These are phyloP conservation scores for Monopterus albus DNA, from an alignment of 2,113 vertebrate species.

Conservation along the genomic window DNA sequence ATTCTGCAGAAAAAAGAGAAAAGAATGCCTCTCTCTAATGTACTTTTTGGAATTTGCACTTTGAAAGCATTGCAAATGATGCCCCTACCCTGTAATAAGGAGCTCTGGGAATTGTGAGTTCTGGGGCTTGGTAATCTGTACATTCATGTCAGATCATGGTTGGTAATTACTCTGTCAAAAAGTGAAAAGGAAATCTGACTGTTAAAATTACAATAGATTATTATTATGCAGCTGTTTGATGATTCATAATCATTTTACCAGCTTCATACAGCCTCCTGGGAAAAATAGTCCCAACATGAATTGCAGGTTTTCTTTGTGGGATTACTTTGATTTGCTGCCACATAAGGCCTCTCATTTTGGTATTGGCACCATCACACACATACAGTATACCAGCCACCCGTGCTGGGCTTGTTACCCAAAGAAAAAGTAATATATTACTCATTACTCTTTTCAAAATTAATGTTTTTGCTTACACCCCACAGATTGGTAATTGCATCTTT, in stretches of 20 bases:
- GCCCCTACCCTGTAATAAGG: neutral
- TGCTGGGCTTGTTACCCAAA: neutral
- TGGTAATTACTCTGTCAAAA: constrained; percentile 61
- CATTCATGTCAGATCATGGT: constrained; percentile 37
- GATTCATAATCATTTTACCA: constrained; percentile 19
- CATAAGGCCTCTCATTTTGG: neutral
- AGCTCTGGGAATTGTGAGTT: constrained; percentile 32
- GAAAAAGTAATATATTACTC: too few species aligned
- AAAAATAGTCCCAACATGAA: neutral
- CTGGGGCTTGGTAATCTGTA: constrained; percentile 29
- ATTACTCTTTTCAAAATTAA: too few species aligned
- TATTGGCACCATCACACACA: neutral
- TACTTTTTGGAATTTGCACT: constrained; percentile 43
- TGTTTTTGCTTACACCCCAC: too few species aligned
- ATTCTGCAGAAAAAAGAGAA: constrained; percentile 23
- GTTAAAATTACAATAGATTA: constrained; percentile 8
- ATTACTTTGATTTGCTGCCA: constrained; percentile 23
- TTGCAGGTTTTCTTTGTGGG: neutral
- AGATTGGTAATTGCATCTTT: too few species aligned
- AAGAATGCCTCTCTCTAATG: neutral
- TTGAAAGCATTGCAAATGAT: constrained; percentile 1
- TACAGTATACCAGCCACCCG: neutral
- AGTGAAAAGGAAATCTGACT: constrained; percentile 31
- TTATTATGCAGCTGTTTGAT: constrained; percentile 22
- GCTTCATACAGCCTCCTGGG: neutral